Conservation (phyloP, 92 coral and sea anemone genomes). For the Phymanthus crucifer region DNA sequence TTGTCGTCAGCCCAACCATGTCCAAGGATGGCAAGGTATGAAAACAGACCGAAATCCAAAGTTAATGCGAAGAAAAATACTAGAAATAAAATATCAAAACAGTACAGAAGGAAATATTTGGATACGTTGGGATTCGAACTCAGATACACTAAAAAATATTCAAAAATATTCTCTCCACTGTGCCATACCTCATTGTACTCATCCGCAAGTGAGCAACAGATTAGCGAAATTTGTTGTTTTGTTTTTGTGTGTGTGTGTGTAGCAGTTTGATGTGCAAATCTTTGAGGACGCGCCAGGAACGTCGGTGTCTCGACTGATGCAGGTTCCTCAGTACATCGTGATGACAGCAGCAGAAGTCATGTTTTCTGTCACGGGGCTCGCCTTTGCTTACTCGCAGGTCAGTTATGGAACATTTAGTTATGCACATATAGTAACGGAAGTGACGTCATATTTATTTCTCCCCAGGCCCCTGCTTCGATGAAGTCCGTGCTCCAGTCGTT, state of each 20-base stretch:
- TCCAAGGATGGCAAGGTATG: slow-evolving; percentile 37
- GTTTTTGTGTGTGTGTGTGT: too few species aligned
- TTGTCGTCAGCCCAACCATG: slow-evolving; percentile 67
- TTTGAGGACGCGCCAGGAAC: slow-evolving; percentile 85
- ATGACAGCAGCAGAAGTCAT: slow-evolving; percentile 84
- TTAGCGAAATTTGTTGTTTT: too few species aligned
- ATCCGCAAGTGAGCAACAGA: too few species aligned
- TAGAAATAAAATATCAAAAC: too few species aligned
- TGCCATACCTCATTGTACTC: background rate
- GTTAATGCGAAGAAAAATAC: background rate
- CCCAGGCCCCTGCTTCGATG: slow-evolving; percentile 82
- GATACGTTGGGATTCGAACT: too few species aligned
- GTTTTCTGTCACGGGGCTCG: slow-evolving; percentile 89
- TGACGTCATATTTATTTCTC: background rate
- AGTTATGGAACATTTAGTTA: background rate
- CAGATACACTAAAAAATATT: too few species aligned
- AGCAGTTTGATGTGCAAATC: slow-evolving; percentile 63
- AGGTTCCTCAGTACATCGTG: slow-evolving; percentile 83
- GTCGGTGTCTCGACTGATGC: slow-evolving; percentile 71
- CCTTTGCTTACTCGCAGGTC: slow-evolving; percentile 92
- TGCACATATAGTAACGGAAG: background rate
- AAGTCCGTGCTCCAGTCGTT: slow-evolving; percentile 86
- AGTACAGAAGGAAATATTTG: too few species aligned
- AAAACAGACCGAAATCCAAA: too few species aligned
- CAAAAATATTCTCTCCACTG: too few species aligned